Evolutionary conservation across 2,113 vertebrate genomes (phyloP).

Genomic region (Clinocottus analis): DNA sequence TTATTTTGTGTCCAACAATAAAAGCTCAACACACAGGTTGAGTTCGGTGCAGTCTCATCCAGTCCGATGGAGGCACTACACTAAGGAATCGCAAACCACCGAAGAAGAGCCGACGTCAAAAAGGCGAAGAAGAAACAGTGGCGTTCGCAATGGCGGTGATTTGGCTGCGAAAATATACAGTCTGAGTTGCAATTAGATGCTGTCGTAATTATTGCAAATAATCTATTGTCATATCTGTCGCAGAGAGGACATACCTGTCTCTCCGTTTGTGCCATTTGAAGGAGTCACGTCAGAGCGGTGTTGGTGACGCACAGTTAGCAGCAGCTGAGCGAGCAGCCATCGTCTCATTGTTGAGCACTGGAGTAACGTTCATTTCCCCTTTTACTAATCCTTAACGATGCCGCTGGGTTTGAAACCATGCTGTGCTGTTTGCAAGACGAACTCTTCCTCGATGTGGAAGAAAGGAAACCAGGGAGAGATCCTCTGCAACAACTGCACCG

Average conservation of each 20-base stretch:
- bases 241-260: not conserved
- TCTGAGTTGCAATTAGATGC: not conserved
- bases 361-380: not conserved
- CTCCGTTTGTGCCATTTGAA: not conserved
- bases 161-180: slow-evolving; percentile 26
- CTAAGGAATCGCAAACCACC: not conserved
- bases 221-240: not conserved
- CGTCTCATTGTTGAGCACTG: slow-evolving; percentile 25
- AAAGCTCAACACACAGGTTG: not conserved
- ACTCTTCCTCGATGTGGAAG: slow-evolving; percentile 97
- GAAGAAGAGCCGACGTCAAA: slow-evolving; percentile 40
- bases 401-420: slow-evolving; percentile 95
- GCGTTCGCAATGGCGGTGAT: slow-evolving; percentile 34
- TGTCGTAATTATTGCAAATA: fast-evolving
- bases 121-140: not conserved
- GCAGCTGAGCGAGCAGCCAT: slow-evolving; percentile 6
- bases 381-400: slow-evolving; percentile 77
- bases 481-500: slow-evolving; percentile 94
- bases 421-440: slow-evolving; percentile 93
- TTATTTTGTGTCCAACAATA: not conserved
- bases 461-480: slow-evolving; percentile 95
- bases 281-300: not conserved
- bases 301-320: slow-evolving; percentile 2
- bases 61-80: slow-evolving; percentile 22
- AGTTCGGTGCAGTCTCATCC: not conserved